phyloP scores from a whole-genome alignment of 2,113 vertebrate species.

The Nothocercus julius region DNA sequence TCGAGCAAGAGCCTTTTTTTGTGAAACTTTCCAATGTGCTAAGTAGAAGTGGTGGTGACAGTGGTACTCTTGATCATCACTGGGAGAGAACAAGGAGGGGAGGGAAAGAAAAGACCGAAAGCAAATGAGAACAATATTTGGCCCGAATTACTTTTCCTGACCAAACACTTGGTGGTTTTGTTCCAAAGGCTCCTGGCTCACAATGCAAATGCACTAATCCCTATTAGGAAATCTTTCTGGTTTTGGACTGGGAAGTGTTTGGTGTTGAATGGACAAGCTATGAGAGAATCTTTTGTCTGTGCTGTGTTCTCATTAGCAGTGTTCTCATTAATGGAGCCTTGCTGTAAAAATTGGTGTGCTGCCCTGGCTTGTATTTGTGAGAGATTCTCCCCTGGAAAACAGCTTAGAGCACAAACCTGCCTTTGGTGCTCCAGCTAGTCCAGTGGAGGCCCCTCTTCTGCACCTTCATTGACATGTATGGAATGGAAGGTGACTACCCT shows the following conservation, averaged over 20 bases:
- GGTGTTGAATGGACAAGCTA: constrained; percentile 38
- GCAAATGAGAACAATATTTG: constrained; percentile 57
- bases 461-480: background rate
- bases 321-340: constrained; percentile 50
- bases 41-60: constrained; percentile 50
- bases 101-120: background rate
- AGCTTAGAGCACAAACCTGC: background rate
- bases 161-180: constrained; percentile 50
- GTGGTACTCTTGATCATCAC: background rate
- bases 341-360: constrained; percentile 28
- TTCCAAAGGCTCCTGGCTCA: constrained; percentile 34
- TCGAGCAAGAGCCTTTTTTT: background rate
- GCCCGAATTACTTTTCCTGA: constrained; percentile 51
- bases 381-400: background rate
- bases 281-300: constrained; percentile 58
- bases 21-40: background rate
- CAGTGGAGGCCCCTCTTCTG: background rate
- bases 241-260: constrained; percentile 48
- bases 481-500: background rate
- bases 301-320: constrained; percentile 58
- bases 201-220: constrained; percentile 60
- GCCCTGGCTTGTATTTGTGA: constrained; percentile 36
- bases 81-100: background rate
- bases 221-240: constrained; percentile 48
- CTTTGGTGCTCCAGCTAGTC: background rate